Conservation (phyloP, 2,888 invertebrate species). For the Nomada ferruginata region DNA sequence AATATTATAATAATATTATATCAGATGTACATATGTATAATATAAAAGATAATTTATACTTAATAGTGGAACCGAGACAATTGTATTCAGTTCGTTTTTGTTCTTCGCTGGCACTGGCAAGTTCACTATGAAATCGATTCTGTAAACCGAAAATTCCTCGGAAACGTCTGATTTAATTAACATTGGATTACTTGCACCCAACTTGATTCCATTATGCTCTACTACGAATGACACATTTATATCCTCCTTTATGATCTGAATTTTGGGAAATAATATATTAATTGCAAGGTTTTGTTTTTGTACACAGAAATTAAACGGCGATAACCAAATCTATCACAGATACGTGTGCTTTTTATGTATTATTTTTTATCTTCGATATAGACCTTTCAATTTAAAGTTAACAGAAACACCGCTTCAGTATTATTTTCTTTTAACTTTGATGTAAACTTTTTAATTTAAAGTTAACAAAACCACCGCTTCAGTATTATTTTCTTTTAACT, state of each 20-base stretch:
- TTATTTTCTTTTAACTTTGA: no score
- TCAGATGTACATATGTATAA: background rate
- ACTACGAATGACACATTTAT: conserved; percentile 61
- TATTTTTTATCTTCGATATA: no score
- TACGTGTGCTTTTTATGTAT: no score
- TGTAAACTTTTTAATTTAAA: no score
- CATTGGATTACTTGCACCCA: conserved; percentile 71
- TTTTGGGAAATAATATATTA: background rate
- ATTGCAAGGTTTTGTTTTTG: background rate
- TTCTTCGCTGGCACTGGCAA: conserved; percentile 55
- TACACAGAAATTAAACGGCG: no score
- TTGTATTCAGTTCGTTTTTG: conserved; percentile 48
- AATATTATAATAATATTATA: no score
- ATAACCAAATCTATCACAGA: no score
- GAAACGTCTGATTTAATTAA: conserved; percentile 62
- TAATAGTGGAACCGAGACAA: conserved; percentile 74
- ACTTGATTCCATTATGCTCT: conserved; percentile 65
- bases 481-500: no score
- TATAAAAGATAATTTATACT: conserved; percentile 62
- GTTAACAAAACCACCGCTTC: no score
- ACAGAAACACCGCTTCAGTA: no score
- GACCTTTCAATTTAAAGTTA: no score
- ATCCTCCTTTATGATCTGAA: conserved; percentile 59
- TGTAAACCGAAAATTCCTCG: conserved; percentile 46
- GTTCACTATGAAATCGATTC: conserved; percentile 64